A percentile compares a stretch with the other conserved stretches of the same genome.
Evolutionary conservation across 2,797 vertebrate species (phyloP).

Genomic region (Benthosema pterotum): DNA sequence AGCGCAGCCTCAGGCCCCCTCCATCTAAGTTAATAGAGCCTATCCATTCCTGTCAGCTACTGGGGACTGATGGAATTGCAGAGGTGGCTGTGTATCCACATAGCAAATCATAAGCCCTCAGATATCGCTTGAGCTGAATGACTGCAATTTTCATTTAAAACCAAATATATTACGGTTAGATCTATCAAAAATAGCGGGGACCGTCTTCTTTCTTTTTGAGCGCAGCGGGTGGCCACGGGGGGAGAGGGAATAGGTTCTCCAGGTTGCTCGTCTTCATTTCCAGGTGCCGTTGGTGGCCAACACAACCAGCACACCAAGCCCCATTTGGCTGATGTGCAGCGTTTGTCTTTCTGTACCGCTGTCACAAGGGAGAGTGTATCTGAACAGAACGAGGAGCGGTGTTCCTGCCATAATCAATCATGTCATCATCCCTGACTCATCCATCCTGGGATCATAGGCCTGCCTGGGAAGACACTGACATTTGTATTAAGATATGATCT

Average conservation of each 20-base stretch:
- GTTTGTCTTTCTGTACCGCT: constrained; percentile 45
- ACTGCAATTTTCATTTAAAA: constrained; percentile 72
- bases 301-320: constrained; percentile 20
- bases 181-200: constrained; percentile 56
- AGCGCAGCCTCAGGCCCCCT: constrained; percentile 74
- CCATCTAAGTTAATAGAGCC: constrained; percentile 82
- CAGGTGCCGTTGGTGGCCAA: constrained; percentile 21
- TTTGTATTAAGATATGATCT: constrained; percentile 10
- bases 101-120: constrained; percentile 68
- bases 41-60: constrained; percentile 85
- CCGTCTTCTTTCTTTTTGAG: constrained; percentile 29
- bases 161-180: constrained; percentile 63
- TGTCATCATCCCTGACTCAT: constrained; percentile 30
- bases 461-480: constrained; percentile 21
- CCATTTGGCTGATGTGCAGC: constrained; percentile 45
- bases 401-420: constrained; percentile 54
- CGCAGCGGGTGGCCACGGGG: constrained; percentile 23
- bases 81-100: constrained; percentile 73
- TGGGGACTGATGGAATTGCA: constrained; percentile 81
- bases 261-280: constrained; percentile 68
- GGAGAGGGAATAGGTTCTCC: constrained; percentile 35
- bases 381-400: constrained; percentile 23
- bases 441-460: constrained; percentile 16
- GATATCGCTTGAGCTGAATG: constrained; percentile 63
- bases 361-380: constrained; percentile 32